phyloP scores from a whole-genome alignment of 2,113 vertebrate genomes.

The Rhombomys opimus region DNA sequence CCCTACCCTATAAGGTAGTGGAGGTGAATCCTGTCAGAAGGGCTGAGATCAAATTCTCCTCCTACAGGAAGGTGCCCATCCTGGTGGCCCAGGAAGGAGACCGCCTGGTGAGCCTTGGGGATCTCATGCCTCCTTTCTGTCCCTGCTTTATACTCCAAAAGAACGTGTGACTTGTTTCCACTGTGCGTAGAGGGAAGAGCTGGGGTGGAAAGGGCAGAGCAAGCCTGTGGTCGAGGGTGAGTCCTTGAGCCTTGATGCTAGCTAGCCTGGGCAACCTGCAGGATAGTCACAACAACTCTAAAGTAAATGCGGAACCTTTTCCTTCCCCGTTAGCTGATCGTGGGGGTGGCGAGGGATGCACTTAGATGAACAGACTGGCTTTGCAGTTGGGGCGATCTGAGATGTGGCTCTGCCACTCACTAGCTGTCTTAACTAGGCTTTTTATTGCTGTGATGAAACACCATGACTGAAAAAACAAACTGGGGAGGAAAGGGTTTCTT shows the following conservation, averaged over 20 bases:
- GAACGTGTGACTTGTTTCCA: neutral
- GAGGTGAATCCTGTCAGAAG: conserved; percentile 97
- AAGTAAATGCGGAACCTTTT: no score
- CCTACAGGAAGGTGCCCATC: conserved; percentile 98
- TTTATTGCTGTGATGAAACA: neutral
- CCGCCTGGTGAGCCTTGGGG: conserved; percentile 84
- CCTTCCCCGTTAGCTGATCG: neutral
- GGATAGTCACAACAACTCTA: neutral
- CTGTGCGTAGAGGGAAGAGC: neutral
- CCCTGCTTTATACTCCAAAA: neutral
- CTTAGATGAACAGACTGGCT: neutral
- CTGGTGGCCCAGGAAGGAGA: conserved; percentile 86
- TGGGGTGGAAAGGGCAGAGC: no score
- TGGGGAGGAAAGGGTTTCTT: neutral
- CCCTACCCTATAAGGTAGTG: conserved; percentile 93
- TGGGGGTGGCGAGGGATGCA: no score
- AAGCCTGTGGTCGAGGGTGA: neutral
- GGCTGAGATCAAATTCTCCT: conserved; percentile 96
- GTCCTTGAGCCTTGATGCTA: neutral
- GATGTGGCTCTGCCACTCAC: neutral
- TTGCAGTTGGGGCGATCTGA: neutral
- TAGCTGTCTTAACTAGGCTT: neutral
- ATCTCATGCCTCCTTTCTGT: neutral
- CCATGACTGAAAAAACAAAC: neutral
- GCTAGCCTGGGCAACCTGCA: neutral